These are phyloP conservation scores for Phrynocephalus guinanensis DNA, from an alignment of 2,797 vertebrate species.

Conservation along the genomic window DNA sequence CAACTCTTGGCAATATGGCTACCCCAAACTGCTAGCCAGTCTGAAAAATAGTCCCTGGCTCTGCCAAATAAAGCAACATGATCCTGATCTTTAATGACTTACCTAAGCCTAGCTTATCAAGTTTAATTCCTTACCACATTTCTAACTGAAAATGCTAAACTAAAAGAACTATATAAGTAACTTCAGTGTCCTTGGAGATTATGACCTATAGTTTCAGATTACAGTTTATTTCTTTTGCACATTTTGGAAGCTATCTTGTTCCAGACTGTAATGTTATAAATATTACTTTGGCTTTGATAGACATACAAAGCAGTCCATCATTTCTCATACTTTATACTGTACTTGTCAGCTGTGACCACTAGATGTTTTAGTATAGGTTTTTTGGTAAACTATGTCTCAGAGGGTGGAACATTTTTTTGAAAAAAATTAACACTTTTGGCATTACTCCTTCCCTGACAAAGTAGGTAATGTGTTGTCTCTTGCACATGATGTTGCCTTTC, in stretches of 20 bases:
- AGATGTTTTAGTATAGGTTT: background rate
- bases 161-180: background rate
- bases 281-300: slow-evolving; percentile 4
- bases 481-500: too few relatives aligned
- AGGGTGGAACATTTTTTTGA: too few relatives aligned
- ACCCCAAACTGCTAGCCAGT: too few relatives aligned
- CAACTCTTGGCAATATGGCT: too few relatives aligned
- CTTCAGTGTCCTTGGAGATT: background rate
- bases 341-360: background rate
- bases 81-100: background rate
- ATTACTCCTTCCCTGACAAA: too few relatives aligned
- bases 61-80: background rate
- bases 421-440: too few relatives aligned
- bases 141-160: background rate
- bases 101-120: background rate
- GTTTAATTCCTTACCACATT: background rate
- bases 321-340: background rate
- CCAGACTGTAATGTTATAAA: background rate
- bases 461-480: too few relatives aligned
- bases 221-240: background rate
- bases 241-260: slow-evolving; percentile 7
- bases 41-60: too few relatives aligned
- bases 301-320: background rate
- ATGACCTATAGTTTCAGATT: background rate
- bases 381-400: background rate